Percentiles rank a stretch among this genome's conserved stretches.
These are phyloP conservation scores for Apogon hyalosoma DNA, from an alignment of 2,797 vertebrate genomes.

Conservation along the genomic window DNA sequence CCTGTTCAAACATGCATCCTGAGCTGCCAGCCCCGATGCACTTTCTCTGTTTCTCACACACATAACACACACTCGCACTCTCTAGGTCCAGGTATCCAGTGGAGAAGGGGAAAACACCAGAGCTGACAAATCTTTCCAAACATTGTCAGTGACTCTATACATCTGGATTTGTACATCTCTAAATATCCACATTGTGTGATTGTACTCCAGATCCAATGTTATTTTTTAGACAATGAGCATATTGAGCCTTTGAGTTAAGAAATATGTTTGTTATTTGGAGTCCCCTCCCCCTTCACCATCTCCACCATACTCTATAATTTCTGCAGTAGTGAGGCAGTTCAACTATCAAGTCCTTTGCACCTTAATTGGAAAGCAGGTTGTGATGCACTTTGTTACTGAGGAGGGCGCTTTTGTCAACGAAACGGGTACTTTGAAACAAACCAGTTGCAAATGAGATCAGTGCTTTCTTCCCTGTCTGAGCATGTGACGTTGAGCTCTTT, in stretches of 20 bases:
- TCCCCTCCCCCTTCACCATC: not conserved
- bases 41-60: conserved; percentile 58
- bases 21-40: conserved; percentile 77
- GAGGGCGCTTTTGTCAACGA: conserved; percentile 84
- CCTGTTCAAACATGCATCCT: conserved; percentile 84
- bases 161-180: conserved; percentile 60
- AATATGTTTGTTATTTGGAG: conserved; percentile 25
- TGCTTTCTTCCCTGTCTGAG: conserved; percentile 44
- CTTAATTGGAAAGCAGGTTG: conserved; percentile 78
- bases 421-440: conserved; percentile 86
- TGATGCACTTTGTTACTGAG: conserved; percentile 86
- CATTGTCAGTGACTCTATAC: conserved; percentile 43
- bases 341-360: conserved; percentile 77
- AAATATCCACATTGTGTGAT: conserved; percentile 39
- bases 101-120: conserved; percentile 50
- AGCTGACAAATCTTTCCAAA: conserved; percentile 36
- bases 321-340: conserved; percentile 57
- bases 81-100: conserved; percentile 62
- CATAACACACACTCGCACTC: conserved; percentile 22
- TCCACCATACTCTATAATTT: conserved; percentile 19
- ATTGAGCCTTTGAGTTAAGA: conserved; percentile 44
- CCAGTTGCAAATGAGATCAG: conserved; percentile 71
- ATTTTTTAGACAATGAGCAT: conserved; percentile 35
- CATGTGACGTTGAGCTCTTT: conserved; percentile 57
- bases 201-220: conserved; percentile 34